Conservation (phyloP, 1,140 invertebrate genomes). For the Manduca sexta region DNA sequence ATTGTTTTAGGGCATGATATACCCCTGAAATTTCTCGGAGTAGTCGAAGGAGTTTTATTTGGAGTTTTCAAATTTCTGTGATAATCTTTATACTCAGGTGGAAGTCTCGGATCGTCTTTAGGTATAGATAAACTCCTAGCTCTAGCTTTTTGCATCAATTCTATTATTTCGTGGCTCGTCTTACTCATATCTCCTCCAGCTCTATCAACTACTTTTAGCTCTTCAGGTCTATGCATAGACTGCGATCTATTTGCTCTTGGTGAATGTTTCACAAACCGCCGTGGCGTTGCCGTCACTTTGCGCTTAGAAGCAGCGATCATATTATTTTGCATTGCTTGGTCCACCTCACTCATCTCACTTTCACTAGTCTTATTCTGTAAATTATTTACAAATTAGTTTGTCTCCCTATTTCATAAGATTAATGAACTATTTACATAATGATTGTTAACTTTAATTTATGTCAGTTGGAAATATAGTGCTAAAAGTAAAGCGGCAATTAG, state of each 20-base stretch:
- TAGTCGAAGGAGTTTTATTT: conserved; percentile 54
- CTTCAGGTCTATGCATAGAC: conserved; percentile 52
- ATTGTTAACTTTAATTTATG: conserved; percentile 18
- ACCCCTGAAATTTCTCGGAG: conserved; percentile 50
- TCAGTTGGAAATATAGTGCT: conserved; percentile 47
- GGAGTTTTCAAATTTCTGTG: conserved; percentile 62
- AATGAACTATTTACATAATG: conserved; percentile 2
- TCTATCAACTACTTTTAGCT: conserved; percentile 43
- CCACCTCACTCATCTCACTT: conserved; percentile 71
- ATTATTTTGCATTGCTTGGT: conserved; percentile 53
- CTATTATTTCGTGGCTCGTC: conserved; percentile 66
- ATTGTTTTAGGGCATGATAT: conserved; percentile 72
- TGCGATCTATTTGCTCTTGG: conserved; percentile 63
- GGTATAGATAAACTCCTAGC: conserved; percentile 67
- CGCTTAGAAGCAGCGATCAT: conserved; percentile 40
- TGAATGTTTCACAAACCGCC: conserved; percentile 57
- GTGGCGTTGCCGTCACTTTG: conserved; percentile 50
- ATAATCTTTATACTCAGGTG: conserved; percentile 42
- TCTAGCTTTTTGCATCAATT: conserved; percentile 69
- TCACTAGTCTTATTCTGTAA: conserved; percentile 74
- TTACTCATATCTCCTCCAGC: conserved; percentile 63
- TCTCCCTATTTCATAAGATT: conserved; percentile 16
- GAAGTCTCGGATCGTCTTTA: conserved; percentile 62
- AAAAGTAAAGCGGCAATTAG: conserved; percentile 54
- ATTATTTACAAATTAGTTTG: conserved; percentile 50